Base-by-base conservation (phyloP, 2,888 invertebrate species). In the Pharmacophagus antenor region DNA sequence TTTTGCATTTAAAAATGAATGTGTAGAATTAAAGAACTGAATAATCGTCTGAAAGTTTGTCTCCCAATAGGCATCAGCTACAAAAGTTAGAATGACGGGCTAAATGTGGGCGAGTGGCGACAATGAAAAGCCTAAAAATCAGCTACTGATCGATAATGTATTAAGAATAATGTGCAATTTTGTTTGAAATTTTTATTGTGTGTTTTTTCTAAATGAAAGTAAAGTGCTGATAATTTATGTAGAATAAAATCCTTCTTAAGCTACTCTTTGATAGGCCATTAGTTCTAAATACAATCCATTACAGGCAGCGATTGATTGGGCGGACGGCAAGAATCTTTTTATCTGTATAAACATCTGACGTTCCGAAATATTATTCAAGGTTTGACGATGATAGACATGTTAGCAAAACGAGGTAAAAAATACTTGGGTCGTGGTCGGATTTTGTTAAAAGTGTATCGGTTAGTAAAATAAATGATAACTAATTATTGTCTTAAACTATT, bases 231-330 rank as follows among this genome's bases (percentile, higher is more conserved):
- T 31, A 12, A 31, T 31, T 31, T 31, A 10, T 12, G 31, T 12
- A 12, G 15, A 31, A 12, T 31, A 3, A 31, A 31, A 31, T 31
- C 31, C 12, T 7, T 27, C 7, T 31, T 10, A 3, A 3, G 25
- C 56, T 78, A 73, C 54, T 81, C 78, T 81, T 65, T 79, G 76
- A 56, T 72, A 76, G 64, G 62, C 80, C 80, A 82, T 83, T 82
- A 82, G 77, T 72, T 75, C 72, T 79, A 81, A 82, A 82, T 78
- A 82, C 72, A 79, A 75, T 74, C 79, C 77, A 80, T 79, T 84
- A 84, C 75, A 79, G 77, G 78, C 75, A 68, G 59, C 80, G 76
- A 82, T 83, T 80, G 82, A 82, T 84, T 78, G 77, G 80, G 74
- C 73, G 78, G 78, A 70, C 71, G 72, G 69, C 70, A 72, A 71